Conservation (phyloP, 2,113 vertebrate species). For the Suncus etruscus region DNA sequence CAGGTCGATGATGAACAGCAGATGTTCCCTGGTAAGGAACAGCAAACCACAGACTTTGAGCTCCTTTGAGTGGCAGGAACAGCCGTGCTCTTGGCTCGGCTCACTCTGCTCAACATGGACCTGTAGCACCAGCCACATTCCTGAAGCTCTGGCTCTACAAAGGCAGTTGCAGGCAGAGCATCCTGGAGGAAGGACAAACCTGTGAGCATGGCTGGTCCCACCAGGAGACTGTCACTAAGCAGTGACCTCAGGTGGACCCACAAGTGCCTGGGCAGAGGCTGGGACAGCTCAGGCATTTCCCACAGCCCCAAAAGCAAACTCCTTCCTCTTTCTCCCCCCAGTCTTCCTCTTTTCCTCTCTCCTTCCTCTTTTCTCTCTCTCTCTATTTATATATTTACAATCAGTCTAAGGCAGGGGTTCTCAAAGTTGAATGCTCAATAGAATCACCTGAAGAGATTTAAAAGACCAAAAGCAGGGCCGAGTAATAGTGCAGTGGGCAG, state of each 20-base stretch:
- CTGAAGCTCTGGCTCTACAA: fast-evolving
- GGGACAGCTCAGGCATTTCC: background rate
- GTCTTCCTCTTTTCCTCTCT: background rate
- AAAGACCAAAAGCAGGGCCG: too few species aligned
- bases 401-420: too few species aligned
- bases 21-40: background rate
- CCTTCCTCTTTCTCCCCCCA: background rate
- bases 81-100: too few species aligned
- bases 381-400: too few species aligned
- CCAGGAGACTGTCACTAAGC: too few species aligned
- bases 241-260: too few species aligned
- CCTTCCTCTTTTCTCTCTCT: background rate
- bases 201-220: background rate
- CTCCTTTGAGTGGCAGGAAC: too few species aligned
- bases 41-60: too few species aligned
- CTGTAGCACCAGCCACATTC: background rate
- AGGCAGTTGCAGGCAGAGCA: background rate
- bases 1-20: background rate
- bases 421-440: too few species aligned
- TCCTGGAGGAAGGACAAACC: background rate
- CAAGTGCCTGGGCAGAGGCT: too few species aligned
- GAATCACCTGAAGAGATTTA: too few species aligned
- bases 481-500: too few species aligned
- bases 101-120: background rate
- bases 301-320: background rate